phyloP scores from a whole-genome alignment of 2,113 vertebrate species.

The Anolis carolinensis region DNA sequence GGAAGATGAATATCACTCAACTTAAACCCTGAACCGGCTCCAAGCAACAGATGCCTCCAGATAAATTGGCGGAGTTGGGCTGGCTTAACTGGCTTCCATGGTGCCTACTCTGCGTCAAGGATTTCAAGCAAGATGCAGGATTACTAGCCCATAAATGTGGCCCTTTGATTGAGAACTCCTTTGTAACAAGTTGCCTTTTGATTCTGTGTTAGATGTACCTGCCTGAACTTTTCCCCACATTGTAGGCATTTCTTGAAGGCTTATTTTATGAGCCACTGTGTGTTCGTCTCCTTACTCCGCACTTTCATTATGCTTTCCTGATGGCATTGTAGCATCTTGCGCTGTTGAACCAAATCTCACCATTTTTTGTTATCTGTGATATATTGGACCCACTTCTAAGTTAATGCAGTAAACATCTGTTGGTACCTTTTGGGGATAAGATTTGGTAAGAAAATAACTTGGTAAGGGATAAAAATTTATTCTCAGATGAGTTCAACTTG shows the following conservation, averaged over 20 bases:
- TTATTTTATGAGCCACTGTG: not conserved
- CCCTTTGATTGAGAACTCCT: constrained; percentile 58
- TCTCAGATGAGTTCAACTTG: accelerated
- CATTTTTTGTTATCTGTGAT: not conserved
- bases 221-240: not conserved
- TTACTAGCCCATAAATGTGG: constrained; percentile 34
- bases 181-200: constrained; percentile 63
- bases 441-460: not conserved
- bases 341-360: constrained; percentile 18
- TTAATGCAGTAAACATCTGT: not conserved
- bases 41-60: constrained; percentile 59
- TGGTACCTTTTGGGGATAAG: not conserved
- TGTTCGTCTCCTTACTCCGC: not conserved
- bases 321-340: constrained; percentile 14
- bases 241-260: constrained; percentile 9
- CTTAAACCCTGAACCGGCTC: constrained; percentile 50
- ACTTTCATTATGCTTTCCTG: constrained; percentile 20
- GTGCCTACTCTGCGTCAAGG: constrained; percentile 41
- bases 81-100: constrained; percentile 46
- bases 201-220: constrained; percentile 44
- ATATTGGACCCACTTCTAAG: not conserved
- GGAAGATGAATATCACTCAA: constrained; percentile 63
- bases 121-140: constrained; percentile 50
- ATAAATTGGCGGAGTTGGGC: constrained; percentile 34
- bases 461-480: not conserved